These are phyloP conservation scores for Glossosoma conforme DNA, from an alignment of 1,140 invertebrate genomes.

Conservation along the genomic window DNA sequence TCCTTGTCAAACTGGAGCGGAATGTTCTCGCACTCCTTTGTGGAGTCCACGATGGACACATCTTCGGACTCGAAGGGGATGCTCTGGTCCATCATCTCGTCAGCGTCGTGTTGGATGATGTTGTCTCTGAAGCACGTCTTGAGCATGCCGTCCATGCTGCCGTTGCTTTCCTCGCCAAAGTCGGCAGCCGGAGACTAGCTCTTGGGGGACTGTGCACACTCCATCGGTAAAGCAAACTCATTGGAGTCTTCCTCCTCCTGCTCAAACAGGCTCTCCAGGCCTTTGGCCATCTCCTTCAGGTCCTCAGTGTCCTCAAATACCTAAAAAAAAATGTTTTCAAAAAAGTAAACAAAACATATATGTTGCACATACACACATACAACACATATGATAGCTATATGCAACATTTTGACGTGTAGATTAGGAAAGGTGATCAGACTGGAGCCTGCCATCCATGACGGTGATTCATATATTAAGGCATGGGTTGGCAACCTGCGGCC, in stretches of 20 bases:
- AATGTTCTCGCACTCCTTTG: conserved; percentile 12
- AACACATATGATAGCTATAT: too few species aligned
- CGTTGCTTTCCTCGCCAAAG: conserved; percentile 29
- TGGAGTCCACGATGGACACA: conserved; percentile 16
- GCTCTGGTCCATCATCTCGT: conserved; percentile 5
- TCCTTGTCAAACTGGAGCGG: conserved; percentile 14
- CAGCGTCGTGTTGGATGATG: conserved; percentile 12
- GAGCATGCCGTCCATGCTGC: conserved; percentile 26
- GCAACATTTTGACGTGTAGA: too few species aligned
- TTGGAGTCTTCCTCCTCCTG: conserved; percentile 19
- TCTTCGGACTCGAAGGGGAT: conserved; percentile 21
- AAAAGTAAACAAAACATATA: neutral
- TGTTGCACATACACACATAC: neutral
- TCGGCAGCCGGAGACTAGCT: conserved; percentile 21
- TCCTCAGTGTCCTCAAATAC: conserved; percentile 26
- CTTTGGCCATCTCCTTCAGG: conserved; percentile 22
- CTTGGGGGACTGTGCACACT: conserved; percentile 9
- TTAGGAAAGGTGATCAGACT: too few species aligned
- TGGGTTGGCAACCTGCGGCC: too few species aligned
- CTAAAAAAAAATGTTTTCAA: conserved; percentile 13
- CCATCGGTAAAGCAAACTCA: conserved; percentile 20
- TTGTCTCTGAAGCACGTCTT: conserved; percentile 25
- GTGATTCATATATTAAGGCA: too few species aligned
- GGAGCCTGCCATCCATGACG: too few species aligned
- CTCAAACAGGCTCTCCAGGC: conserved; percentile 20